These are phyloP conservation scores for Mycteria americana DNA, from an alignment of 2,797 vertebrate species.

Conservation along the genomic window DNA sequence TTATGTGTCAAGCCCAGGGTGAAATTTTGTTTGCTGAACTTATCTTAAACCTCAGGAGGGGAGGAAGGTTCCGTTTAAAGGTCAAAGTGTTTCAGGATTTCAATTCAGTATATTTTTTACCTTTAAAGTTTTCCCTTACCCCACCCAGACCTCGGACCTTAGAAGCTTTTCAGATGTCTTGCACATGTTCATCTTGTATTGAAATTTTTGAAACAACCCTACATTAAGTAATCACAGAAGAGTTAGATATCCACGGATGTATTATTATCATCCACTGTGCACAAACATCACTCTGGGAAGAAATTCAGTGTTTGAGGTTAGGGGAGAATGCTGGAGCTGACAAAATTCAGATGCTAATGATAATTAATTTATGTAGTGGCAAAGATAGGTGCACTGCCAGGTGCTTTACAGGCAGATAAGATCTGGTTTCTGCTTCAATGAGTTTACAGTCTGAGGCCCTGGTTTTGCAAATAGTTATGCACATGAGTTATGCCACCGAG, in stretches of 20 bases:
- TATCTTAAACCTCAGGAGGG: constrained; percentile 47
- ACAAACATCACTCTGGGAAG: background rate
- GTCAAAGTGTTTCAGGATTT: constrained; percentile 57
- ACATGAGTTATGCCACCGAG: background rate
- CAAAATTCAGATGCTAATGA: constrained; percentile 62
- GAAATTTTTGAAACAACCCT: background rate
- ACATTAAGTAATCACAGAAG: background rate
- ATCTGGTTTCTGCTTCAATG: constrained; percentile 63
- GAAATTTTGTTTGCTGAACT: constrained; percentile 65
- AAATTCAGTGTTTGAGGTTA: background rate
- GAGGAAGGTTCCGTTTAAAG: constrained; percentile 51
- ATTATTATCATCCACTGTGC: background rate
- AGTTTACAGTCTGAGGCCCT: constrained; percentile 31
- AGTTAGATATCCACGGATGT: background rate
- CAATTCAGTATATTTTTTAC: constrained; percentile 10
- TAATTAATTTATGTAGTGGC: constrained; percentile 68
- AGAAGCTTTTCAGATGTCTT: background rate
- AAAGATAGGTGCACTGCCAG: constrained; percentile 58
- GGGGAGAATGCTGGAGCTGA: constrained; percentile 8
- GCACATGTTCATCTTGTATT: background rate
- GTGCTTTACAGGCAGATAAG: constrained; percentile 54
- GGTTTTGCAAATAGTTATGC: constrained; percentile 26
- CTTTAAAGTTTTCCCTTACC: background rate
- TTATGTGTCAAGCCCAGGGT: constrained; percentile 41
- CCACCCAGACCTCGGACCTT: background rate